Conservation (phyloP, 2,797 vertebrate species). For the Euphonia xanthogaster region DNA sequence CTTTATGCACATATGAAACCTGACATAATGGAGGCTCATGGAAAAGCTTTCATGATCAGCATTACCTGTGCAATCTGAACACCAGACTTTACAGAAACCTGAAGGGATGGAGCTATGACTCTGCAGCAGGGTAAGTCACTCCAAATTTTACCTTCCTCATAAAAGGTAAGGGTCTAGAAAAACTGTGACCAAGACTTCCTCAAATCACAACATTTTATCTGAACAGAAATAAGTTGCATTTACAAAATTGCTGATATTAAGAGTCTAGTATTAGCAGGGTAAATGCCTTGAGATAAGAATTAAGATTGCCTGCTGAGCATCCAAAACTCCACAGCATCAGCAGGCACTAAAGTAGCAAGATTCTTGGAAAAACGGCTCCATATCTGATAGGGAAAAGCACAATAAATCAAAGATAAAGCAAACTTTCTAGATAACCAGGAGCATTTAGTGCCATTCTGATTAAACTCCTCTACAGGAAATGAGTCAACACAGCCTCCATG, state of each 20-base stretch:
- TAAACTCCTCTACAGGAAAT: not conserved
- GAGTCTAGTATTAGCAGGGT: not conserved
- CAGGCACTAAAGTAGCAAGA: not conserved
- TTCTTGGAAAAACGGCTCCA: not conserved
- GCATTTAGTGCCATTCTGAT: not conserved
- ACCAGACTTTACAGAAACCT: not conserved
- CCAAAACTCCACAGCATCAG: not conserved
- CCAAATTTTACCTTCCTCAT: not conserved
- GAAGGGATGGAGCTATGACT: not conserved
- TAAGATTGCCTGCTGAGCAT: not conserved
- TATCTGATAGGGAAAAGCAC: not conserved
- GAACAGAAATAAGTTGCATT: not conserved
- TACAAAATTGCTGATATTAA: not conserved
- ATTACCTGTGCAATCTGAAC: not conserved
- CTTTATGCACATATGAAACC: not conserved
- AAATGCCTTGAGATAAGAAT: not conserved
- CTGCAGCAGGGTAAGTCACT: not conserved
- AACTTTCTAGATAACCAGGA: constrained; percentile 18
- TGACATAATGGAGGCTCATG: not conserved
- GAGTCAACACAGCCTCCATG: constrained; percentile 2
- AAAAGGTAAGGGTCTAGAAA: not conserved
- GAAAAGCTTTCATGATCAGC: not conserved
- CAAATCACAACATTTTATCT: not conserved
- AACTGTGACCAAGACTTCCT: not conserved
- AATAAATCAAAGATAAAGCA: constrained; percentile 28